Percentiles rank a stretch among this genome's conserved stretches.
phyloP scores from a whole-genome alignment of 2,888 invertebrate genomes.

The Autographa gamma region DNA sequence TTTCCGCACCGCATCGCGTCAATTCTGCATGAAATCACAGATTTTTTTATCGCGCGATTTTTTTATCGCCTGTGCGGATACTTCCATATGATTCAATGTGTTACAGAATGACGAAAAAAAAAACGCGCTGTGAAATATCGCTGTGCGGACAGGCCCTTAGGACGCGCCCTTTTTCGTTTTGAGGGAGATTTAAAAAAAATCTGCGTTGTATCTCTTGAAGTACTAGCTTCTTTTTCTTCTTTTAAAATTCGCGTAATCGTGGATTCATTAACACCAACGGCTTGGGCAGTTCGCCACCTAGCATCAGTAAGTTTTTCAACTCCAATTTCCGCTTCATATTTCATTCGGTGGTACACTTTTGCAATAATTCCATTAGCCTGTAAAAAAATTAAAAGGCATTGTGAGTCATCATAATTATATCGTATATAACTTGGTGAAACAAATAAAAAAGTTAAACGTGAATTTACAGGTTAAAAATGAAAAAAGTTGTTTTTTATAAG shows the following conservation, averaged over 20 bases:
- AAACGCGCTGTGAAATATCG: not conserved
- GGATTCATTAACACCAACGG: constrained; percentile 19
- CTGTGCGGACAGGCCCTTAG: not conserved
- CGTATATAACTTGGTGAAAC: no score
- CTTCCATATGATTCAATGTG: constrained; percentile 9
- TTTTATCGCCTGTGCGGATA: constrained; percentile 7
- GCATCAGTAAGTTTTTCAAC: constrained; percentile 24
- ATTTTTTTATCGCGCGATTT: constrained; percentile 9
- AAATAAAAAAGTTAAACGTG: no score
- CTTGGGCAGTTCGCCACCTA: constrained; percentile 20
- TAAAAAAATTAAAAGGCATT: no score
- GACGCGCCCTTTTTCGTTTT: no score
- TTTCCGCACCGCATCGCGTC: constrained; percentile 6
- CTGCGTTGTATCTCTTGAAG: no score
- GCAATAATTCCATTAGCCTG: constrained; percentile 19
- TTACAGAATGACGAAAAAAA: constrained; percentile 40
- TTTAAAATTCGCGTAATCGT: constrained; percentile 20
- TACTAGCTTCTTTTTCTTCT: constrained; percentile 7
- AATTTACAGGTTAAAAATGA: no score
- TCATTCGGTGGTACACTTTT: constrained; percentile 32
- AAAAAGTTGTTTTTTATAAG: no score
- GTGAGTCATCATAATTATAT: no score
- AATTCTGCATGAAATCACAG: constrained; percentile 3
- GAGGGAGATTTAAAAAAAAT: no score
- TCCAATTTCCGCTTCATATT: constrained; percentile 38